Conservation (phyloP, 2,797 vertebrate species). For the Aphelocoma californica region DNA sequence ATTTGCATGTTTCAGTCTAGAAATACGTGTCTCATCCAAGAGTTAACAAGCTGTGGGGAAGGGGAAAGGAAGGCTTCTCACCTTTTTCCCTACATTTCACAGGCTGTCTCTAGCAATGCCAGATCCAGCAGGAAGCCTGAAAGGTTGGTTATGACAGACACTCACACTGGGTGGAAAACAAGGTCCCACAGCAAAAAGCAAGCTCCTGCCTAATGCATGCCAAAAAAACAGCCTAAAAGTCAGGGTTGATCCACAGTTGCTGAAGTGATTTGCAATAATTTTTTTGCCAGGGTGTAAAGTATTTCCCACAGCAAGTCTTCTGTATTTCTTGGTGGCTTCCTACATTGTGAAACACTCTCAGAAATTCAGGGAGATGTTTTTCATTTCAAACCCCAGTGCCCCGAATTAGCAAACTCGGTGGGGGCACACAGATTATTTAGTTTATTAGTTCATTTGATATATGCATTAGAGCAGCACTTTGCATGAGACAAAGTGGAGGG, state of each 20-base stretch:
- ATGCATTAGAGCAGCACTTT: neutral
- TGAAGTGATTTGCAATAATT: neutral
- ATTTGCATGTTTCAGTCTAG: neutral
- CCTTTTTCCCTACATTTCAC: slow-evolving; percentile 1
- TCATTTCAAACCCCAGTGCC: neutral
- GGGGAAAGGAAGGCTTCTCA: neutral
- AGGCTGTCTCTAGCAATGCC: neutral
- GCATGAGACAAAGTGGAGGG: neutral
- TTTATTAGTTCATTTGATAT: neutral
- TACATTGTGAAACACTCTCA: neutral
- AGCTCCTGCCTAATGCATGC: neutral
- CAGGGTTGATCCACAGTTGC: neutral
- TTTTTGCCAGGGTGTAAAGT: neutral
- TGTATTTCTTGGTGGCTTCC: neutral
- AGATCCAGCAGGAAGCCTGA: neutral
- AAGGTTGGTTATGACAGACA: neutral
- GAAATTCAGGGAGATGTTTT: neutral
- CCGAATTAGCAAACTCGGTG: rapidly evolving
- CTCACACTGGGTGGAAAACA: neutral
- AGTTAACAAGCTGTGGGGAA: neutral
- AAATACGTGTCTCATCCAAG: neutral
- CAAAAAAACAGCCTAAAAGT: neutral
- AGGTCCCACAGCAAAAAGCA: neutral
- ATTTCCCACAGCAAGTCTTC: neutral
- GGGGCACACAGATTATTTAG: neutral